Evolutionary conservation across 2,797 vertebrate genomes (phyloP).

Genomic region (Karalla daura): DNA sequence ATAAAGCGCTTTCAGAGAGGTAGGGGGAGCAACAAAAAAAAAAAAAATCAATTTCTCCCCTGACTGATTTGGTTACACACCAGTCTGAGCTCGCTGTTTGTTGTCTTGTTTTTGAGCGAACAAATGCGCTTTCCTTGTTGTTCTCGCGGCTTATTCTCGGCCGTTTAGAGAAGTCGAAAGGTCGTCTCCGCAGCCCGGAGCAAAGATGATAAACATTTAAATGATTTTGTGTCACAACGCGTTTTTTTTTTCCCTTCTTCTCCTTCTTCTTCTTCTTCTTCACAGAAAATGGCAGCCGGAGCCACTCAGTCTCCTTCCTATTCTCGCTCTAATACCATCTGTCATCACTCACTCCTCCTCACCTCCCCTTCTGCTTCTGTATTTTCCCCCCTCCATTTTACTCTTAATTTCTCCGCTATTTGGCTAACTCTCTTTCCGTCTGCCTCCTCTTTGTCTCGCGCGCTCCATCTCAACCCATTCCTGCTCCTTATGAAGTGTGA

Average conservation of each 20-base stretch:
- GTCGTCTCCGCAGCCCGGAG: not conserved
- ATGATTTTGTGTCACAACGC: conserved; percentile 16
- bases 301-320: conserved; percentile 44
- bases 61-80: conserved; percentile 74
- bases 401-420: conserved; percentile 54
- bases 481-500: conserved; percentile 79
- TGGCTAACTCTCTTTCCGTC: conserved; percentile 27
- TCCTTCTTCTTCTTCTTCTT: conserved; percentile 7
- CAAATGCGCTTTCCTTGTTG: conserved; percentile 41
- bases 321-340: conserved; percentile 31
- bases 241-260: conserved; percentile 6
- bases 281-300: conserved; percentile 37
- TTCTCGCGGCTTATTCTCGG: conserved; percentile 31
- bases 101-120: conserved; percentile 51
- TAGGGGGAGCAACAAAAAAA: not conserved
- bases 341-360: conserved; percentile 51
- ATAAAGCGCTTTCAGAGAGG: conserved; percentile 75
- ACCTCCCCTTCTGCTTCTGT: conserved; percentile 26
- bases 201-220: conserved; percentile 13
- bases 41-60: conserved; percentile 79
- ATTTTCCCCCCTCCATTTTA: conserved; percentile 51
- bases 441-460: conserved; percentile 27
- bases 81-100: conserved; percentile 30
- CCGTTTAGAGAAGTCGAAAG: conserved; percentile 11
- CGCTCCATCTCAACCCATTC: conserved; percentile 62